Base-by-base conservation (phyloP, 2,888 invertebrate genomes). In the Podabrus alpinus region DNA sequence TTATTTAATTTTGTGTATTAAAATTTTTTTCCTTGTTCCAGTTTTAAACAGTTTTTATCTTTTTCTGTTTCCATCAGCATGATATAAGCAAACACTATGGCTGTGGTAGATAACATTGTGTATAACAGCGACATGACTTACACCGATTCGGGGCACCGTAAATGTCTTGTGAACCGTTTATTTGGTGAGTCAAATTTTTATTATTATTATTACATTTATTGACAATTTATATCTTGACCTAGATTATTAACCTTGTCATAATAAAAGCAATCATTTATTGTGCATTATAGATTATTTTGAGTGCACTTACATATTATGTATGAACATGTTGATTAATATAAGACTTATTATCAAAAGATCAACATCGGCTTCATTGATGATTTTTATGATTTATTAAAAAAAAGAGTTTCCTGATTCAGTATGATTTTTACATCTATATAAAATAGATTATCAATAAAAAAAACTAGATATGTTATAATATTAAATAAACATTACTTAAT, bases 81-180 rank as follows among this genome's bases (percentile, higher is more conserved):
- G 45, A 45, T 45, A 45, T 45, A 45, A 45, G 45, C 45, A 45
- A 45, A 45, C n/a, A n/a, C 19, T 29, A 73, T 73, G 73, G 73
- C 70, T 11, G n/a, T 71, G n/a, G 24, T 25, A 59, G 76, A 73
- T 9, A 59, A 59, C 15, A 71, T 7, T 25, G 66, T 76, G 13
- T 76, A 73, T 29, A 62, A 71, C 25, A 84, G 82, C 74, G 86
- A 87, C 76, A 81, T 87, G 76, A 86, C 86, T 71, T 87, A 86
- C 77, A 86, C 87, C 72, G 86, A 83, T 71, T 85, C 86, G 70
- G 86, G 86, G 72, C 78, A 79, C 29, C 83, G 84, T 72, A 86
- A 86, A 83, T 87, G 87, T 81, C 83, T 86, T 60, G 80, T 87
- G 70, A 86, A 87, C 78, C 81, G 86, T 80, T 74, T 85, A n/a